Evolutionary conservation across 2,888 invertebrate species (phyloP).

Genomic region (Hartigia nigra): DNA sequence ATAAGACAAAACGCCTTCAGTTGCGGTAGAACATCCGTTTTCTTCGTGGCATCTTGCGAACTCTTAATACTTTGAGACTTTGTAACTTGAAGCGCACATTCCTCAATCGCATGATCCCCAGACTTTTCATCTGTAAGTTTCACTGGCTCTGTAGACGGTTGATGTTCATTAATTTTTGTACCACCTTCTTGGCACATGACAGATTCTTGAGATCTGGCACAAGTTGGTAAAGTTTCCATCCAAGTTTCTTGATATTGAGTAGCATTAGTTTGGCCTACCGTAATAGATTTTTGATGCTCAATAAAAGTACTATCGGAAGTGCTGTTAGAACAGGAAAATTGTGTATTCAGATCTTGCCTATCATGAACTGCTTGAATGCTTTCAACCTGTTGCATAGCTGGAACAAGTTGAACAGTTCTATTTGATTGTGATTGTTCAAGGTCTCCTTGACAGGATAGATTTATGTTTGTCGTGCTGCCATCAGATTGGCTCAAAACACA

Average conservation of each 20-base stretch:
- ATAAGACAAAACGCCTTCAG: conserved; percentile 43
- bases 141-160: conserved; percentile 4
- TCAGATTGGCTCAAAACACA: background rate
- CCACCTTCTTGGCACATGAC: background rate
- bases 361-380: background rate
- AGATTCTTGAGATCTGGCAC: background rate
- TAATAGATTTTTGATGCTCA: background rate
- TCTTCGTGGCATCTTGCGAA: background rate
- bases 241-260: background rate
- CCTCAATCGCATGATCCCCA: background rate
- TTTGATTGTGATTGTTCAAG: background rate
- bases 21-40: conserved; percentile 9
- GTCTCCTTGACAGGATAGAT: background rate
- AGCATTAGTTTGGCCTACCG: background rate
- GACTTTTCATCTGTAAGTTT: conserved; percentile 11
- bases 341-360: background rate
- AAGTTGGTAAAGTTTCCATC: background rate
- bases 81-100: conserved; percentile 27
- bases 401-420: background rate
- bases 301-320: background rate
- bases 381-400: background rate
- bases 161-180: conserved; percentile 2
- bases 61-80: background rate
- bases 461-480: background rate
- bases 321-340: background rate